Percentiles rank a stretch among this genome's conserved stretches.
Evolutionary conservation across 2,797 vertebrate genomes (phyloP).

Genomic region (Gambusia yucatana): DNA sequence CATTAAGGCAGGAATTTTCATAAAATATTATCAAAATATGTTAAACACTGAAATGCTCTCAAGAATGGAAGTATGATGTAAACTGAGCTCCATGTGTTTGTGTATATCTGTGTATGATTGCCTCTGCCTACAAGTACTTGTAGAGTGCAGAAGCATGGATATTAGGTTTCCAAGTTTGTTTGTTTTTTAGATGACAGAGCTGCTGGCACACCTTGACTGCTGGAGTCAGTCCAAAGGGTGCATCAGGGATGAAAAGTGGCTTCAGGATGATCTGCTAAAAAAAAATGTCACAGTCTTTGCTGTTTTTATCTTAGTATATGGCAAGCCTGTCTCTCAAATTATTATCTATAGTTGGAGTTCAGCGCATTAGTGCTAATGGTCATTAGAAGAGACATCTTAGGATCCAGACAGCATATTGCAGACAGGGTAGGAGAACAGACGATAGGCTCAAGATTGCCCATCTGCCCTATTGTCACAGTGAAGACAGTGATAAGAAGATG

Average conservation of each 20-base stretch:
- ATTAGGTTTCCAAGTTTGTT: slow-evolving; percentile 24
- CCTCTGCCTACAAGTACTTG: slow-evolving; percentile 8
- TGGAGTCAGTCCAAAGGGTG: slow-evolving; percentile 67
- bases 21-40: slow-evolving; percentile 48
- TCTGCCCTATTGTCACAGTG: slow-evolving; percentile 33
- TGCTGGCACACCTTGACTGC: slow-evolving; percentile 68
- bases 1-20: slow-evolving; percentile 40
- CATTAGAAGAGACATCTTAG: slow-evolving; percentile 17
- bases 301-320: slow-evolving; percentile 4
- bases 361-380: neutral
- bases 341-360: neutral
- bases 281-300: slow-evolving; percentile 11
- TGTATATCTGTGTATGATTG: slow-evolving; percentile 22
- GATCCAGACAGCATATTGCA: slow-evolving; percentile 4
- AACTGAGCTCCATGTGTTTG: slow-evolving; percentile 22
- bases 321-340: neutral
- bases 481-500: slow-evolving; percentile 42
- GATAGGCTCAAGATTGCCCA: slow-evolving; percentile 46
- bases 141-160: neutral
- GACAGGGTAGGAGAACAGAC: slow-evolving; percentile 1
- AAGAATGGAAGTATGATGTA: slow-evolving; percentile 26
- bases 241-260: slow-evolving; percentile 54
- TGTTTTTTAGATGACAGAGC: slow-evolving; percentile 48
- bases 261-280: slow-evolving; percentile 12
- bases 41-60: slow-evolving; percentile 31